Evolutionary conservation across 2,113 vertebrate species (phyloP), one percentile per base, ranked within the genome.

Genomic region (Halichoeres trimaculatus): DNA sequence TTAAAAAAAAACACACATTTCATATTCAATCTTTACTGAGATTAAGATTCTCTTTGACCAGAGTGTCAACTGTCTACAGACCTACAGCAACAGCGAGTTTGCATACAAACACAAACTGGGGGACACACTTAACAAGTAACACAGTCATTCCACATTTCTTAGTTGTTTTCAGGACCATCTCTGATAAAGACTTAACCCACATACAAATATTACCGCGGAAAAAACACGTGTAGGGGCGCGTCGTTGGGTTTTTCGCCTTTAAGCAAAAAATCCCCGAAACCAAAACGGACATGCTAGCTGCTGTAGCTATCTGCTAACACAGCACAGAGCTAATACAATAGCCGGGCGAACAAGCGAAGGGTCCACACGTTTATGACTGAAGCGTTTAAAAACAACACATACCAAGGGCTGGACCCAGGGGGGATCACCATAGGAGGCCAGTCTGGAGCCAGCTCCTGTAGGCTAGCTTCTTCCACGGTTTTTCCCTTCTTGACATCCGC

Each of bases 401-500:
- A 91, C 88, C 88, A 6, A 20, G 53, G 6, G 16, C 35, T 5
- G n/a, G 67, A 22, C 38, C 34, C 47, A 8, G 30, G 30, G 6
- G 30, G 13, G 69, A 23, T 8, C 24, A 45, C 2, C 20, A 3
- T 22, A 17, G 41, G 47, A 70, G 10, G 5, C 13, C 54, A 24
- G 63, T 58, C 9, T 8, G 40, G 20, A n/a, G 14, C 3, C 30
- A 30, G 30, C 30, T 30, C 30, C 30, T 6, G 3, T 26, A 5
- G 54, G 60, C 66, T 67, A 84, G 76, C 64, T 64, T 13, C 51
- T 68, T 69, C 70, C 34, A 57, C 24, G 34, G 41, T 66, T n/a
- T 54, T 41, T 78, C 23, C 40, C 64, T 13, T 74, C 65, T 43
- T 81, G 70, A 79, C 83, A 86, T 88, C 90, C 79, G 83, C 75